phyloP scores from a whole-genome alignment of 1,140 invertebrate species.

The Penaeus chinensis region DNA sequence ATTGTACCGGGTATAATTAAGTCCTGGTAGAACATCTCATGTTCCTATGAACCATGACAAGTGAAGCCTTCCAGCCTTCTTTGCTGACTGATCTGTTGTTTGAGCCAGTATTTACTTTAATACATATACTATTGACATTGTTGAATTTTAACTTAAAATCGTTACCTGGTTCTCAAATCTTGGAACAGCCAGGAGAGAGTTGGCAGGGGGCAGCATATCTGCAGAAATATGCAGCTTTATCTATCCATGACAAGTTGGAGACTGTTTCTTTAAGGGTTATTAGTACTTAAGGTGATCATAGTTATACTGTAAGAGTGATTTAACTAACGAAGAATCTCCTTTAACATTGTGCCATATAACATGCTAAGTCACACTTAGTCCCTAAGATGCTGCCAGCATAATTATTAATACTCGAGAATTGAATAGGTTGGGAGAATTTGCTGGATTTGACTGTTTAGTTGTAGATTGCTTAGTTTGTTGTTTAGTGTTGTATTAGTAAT shows the following conservation, averaged over 20 bases:
- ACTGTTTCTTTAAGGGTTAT: conserved; percentile 57
- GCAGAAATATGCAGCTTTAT: conserved; percentile 58
- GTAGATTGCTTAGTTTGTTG: conserved; percentile 56
- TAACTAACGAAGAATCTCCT: conserved; percentile 61
- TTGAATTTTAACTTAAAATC: too few relatives aligned
- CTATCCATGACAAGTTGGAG: conserved; percentile 59
- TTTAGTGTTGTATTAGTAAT: conserved; percentile 50
- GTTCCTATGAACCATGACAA: conserved; percentile 62
- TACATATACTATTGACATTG: too few relatives aligned
- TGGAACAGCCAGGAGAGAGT: conserved; percentile 19
- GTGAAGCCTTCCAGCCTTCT: conserved; percentile 37
- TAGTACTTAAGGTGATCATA: conserved; percentile 60
- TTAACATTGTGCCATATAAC: conserved; percentile 63
- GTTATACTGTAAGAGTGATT: conserved; percentile 59
- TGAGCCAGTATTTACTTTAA: too few relatives aligned
- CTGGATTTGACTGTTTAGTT: conserved; percentile 56
- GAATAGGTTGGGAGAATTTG: conserved; percentile 61
- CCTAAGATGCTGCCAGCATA: conserved; percentile 60
- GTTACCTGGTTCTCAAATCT: too few relatives aligned
- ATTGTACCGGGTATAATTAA: conserved; percentile 30
- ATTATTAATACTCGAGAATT: conserved; percentile 60
- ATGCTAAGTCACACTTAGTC: conserved; percentile 62
- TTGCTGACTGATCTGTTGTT: too few relatives aligned
- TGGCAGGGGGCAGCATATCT: conserved; percentile 38
- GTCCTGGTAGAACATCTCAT: conserved; percentile 53